Evolutionary conservation across 2,113 vertebrate genomes (phyloP).

Genomic region (Gymnocephalus cernua): DNA sequence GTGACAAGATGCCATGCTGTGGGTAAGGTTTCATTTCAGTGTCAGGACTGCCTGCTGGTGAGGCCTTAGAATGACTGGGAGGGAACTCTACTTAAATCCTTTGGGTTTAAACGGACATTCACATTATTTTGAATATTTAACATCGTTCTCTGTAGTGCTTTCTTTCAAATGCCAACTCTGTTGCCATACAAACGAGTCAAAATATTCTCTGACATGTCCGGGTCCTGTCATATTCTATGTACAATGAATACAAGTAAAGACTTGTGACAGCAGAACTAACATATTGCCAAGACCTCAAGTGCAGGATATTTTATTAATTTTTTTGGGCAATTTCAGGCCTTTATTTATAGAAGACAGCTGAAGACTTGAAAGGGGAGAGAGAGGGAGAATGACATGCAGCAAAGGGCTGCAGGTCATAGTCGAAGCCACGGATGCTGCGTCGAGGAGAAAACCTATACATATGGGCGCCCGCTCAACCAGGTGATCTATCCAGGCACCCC

Average conservation of each 20-base stretch:
- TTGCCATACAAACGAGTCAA: constrained; percentile 11
- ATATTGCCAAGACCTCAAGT: background rate
- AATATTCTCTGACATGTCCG: background rate
- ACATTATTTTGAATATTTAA: constrained; percentile 32
- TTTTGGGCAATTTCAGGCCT: no score
- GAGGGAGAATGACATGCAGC: no score
- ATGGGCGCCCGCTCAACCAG: no score
- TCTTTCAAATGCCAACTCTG: constrained; percentile 16
- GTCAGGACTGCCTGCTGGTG: background rate
- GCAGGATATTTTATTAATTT: background rate
- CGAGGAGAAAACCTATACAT: no score
- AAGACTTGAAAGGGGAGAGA: no score
- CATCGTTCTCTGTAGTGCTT: background rate
- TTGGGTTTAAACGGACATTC: constrained; percentile 18
- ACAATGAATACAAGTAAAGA: constrained; percentile 16
- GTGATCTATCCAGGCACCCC: no score
- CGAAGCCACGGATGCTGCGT: no score
- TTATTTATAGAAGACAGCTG: no score
- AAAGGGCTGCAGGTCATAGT: no score
- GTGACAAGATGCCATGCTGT: background rate
- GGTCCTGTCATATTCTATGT: constrained; percentile 4
- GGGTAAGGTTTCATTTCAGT: constrained; percentile 35
- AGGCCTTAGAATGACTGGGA: constrained; percentile 13
- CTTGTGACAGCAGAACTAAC: background rate
- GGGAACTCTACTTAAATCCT: background rate